These are phyloP conservation scores for Nothoprocta perdicaria DNA, from an alignment of 2,113 vertebrate species.

Conservation along the genomic window DNA sequence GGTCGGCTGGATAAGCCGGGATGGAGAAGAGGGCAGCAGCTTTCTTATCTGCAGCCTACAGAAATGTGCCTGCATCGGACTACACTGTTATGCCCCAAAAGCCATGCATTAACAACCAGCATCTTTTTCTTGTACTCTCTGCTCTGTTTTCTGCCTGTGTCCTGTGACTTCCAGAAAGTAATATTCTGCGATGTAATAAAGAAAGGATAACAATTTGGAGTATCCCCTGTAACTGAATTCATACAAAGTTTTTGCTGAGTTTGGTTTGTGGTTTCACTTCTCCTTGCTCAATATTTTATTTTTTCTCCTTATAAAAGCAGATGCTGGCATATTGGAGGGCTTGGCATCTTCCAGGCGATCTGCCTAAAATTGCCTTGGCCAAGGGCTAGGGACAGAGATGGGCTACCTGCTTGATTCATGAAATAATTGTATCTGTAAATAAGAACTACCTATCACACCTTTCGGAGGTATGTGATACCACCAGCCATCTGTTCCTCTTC, in stretches of 20 bases:
- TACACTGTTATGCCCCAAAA: not conserved
- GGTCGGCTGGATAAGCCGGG: not conserved
- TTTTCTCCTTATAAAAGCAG: not conserved
- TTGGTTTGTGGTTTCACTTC: not conserved
- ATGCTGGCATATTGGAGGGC: not conserved
- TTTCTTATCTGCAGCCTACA: not conserved
- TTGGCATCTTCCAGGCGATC: not conserved
- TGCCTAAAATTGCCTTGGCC: not conserved
- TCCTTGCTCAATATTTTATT: not conserved
- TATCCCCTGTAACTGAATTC: not conserved
- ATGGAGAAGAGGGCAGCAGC: not conserved
- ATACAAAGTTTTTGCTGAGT: not conserved
- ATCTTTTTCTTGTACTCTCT: not conserved
- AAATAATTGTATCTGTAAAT: not conserved
- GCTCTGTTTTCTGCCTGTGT: not conserved
- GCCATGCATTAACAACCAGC: not conserved
- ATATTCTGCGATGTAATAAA: not conserved
- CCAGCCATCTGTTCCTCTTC: not conserved
- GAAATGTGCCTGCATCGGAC: not conserved
- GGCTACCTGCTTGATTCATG: not conserved
- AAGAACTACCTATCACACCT: not conserved
- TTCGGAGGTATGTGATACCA: not conserved
- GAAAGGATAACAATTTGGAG: not conserved
- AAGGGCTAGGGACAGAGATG: not conserved
- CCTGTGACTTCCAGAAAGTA: not conserved